Evolutionary conservation across 2,888 invertebrate species (phyloP), one percentile per base, ranked within the genome.

Genomic region (Dicranocentrus wangi): DNA sequence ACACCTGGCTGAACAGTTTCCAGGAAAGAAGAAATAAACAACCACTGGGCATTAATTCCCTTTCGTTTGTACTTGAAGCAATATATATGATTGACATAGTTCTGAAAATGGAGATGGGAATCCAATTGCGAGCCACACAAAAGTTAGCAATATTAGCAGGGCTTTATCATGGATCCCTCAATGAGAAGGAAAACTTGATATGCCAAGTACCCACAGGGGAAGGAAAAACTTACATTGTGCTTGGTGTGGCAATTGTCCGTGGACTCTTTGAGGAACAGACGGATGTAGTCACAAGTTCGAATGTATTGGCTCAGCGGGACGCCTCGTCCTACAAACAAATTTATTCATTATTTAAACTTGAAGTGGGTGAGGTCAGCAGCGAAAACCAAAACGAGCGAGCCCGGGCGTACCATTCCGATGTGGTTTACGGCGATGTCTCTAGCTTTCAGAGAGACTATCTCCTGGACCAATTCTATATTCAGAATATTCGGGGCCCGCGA

Each of bases 131-230:
- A n/a, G 15, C 23, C 10, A 66, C 66, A 0, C 66, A 66, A 47
- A 66, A 66, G 19, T 1, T 47, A 2, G 66, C 66, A 1, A 66
- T 66, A 10, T 5, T 66, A 19, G 1, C 47, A 1, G 47, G 23
- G 8, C n/a, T 66, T 7, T 23, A 42, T 21, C 25, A 1, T 1
- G 25, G n/a, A 17, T 2, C 42, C 15, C 21, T 7, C 1, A 23
- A 21, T 1, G 10, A n/a, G 5, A 17, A n/a, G 1, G 15, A n/a
- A 10, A 68, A 70, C 3, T 39, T 58, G n/a, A 66, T 89, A 39
- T 82, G 87, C 8, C 88, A 89, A 82, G 87, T 89, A 3, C 84
- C 87, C 39, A 89, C 89, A 8, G 89, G 89, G 1, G 89, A 89
- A 85, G 89, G 89, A 39, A 89, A 89, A 81, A 87, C 89, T 0